phyloP scores from a whole-genome alignment of 1,140 invertebrate genomes.

The Diorhabda sublineata region DNA sequence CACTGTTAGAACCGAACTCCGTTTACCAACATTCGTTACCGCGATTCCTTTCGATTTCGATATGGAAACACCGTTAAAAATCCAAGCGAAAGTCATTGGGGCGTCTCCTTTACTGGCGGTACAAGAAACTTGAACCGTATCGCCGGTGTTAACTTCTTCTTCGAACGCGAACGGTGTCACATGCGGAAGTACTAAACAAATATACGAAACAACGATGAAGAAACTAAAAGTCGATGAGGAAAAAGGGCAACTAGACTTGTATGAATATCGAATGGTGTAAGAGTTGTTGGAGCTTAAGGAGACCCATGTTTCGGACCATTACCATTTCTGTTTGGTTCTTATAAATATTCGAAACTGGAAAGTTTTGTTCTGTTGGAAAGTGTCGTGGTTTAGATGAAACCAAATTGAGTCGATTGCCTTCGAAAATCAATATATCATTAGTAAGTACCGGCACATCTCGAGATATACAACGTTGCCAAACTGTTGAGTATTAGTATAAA shows the following conservation, averaged over 20 bases:
- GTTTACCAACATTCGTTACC: constrained; percentile 59
- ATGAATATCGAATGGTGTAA: too few species aligned
- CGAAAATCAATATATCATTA: too few species aligned
- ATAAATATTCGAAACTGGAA: too few species aligned
- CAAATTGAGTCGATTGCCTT: too few species aligned
- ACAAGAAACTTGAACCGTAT: constrained; percentile 42
- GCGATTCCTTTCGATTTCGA: constrained; percentile 38
- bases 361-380: too few species aligned
- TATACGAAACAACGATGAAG: neutral
- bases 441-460: too few species aligned
- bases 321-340: too few species aligned
- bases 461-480: too few species aligned
- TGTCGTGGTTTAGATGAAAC: too few species aligned
- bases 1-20: constrained; percentile 70
- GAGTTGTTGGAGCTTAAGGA: too few species aligned
- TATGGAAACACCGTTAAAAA: constrained; percentile 52
- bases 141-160: constrained; percentile 50
- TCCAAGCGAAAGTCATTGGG: constrained; percentile 59
- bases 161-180: constrained; percentile 65
- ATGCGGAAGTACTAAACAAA: constrained; percentile 49
- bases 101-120: constrained; percentile 37
- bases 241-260: neutral
- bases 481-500: too few species aligned
- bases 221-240: constrained; percentile 62
- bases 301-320: too few species aligned